Evolutionary conservation across 2,888 invertebrate genomes (phyloP), one percentile per base, ranked within the genome.

Genomic region (Sepiola atlantica): DNA sequence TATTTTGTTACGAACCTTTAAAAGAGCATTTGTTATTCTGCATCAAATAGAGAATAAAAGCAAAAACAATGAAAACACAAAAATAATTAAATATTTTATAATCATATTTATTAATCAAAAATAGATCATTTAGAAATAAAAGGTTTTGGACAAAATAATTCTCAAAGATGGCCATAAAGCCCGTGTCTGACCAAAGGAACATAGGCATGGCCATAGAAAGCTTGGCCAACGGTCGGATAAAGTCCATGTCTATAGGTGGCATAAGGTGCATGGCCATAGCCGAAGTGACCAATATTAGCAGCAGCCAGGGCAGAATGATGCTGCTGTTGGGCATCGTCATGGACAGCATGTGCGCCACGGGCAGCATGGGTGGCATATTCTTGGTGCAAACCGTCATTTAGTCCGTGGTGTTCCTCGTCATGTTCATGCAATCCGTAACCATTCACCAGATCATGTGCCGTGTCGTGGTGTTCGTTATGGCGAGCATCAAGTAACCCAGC

Each of bases 361-460:
- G 77, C 77, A 2, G n/a, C 77, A 77, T 21, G 77, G n/a, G 77
- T 14, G 32, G n/a, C 77, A 77, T 77, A 77, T 77, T 77, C 16
- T 77, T 32, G 32, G 32, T 77, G 77, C 32, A 77, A n/a, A 77
- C 77, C 77, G 32, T 77, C 77, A 32, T 77, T 8, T 0, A 32
- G n/a, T 77, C 77, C 77, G 77, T 77, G 77, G n/a, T 77, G 77
- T 77, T 77, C 77, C n/a, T 77, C 77, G 16, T 77, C n/a, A 77
- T 77, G 77, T 32, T 77, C 77, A 77, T 77, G 77, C 77, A 77
- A n/a, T 16, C 77, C 77, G 21, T 77, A 77, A 16, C 77, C 77
- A 77, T 77, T 77, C n/a, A n/a, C 77, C 12, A 77, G n/a, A 77
- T 77, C 77, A 77, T 77, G 77, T 32, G n/a, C n/a, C 77, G n/a